These are phyloP conservation scores for Phalloptychus januarius DNA, from an alignment of 2,797 vertebrate species.

Conservation along the genomic window DNA sequence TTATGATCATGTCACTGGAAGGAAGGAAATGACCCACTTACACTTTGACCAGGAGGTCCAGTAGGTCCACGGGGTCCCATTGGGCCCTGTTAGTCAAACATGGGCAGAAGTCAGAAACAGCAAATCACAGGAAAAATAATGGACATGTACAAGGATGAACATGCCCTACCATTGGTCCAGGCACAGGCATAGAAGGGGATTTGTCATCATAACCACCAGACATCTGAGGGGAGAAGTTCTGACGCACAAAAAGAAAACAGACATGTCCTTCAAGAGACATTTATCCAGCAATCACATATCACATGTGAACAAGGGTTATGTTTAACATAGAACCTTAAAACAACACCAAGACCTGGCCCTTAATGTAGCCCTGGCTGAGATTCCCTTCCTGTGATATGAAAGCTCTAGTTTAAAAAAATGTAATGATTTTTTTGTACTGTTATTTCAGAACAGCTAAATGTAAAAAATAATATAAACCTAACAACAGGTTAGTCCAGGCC, in stretches of 20 bases:
- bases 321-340: not conserved
- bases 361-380: not conserved
- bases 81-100: slow-evolving; percentile 84
- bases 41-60: slow-evolving; percentile 87
- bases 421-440: not conserved
- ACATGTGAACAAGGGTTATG: not conserved
- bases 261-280: not conserved
- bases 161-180: slow-evolving; percentile 89
- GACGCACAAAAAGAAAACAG: slow-evolving; percentile 33
- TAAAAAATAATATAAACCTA: not conserved
- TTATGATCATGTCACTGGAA: not conserved
- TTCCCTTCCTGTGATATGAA: not conserved
- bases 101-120: slow-evolving; percentile 26
- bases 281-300: not conserved
- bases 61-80: slow-evolving; percentile 93
- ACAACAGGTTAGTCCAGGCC: not conserved
- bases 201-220: slow-evolving; percentile 93
- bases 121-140: not conserved
- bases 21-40: slow-evolving; percentile 76
- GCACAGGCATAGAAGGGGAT: slow-evolving; percentile 84
- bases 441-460: not conserved
- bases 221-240: slow-evolving; percentile 98
- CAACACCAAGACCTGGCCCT: not conserved
- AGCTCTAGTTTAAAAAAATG: not conserved
- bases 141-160: not conserved